Base-by-base conservation (phyloP, 2,888 invertebrate genomes). In the Tenthredo mesomela region DNA sequence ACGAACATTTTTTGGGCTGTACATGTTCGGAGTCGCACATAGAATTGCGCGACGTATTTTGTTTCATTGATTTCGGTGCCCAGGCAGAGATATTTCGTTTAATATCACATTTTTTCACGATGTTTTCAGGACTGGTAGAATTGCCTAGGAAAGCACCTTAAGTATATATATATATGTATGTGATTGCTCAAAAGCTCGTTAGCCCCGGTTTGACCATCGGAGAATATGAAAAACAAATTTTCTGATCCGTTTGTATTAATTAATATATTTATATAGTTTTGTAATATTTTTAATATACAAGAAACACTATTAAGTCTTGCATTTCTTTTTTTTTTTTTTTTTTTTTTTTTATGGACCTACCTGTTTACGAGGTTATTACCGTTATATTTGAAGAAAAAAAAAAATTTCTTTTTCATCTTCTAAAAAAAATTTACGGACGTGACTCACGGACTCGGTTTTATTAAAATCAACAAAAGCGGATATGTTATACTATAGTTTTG, bases 401-500 rank as follows among this genome's bases (percentile, higher is more conserved):
- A 43, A 43, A 2, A 43, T 12, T 21, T 25, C 3, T 61, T 61
- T 1, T 61, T 61, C 25, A 61, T 25, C 25, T 61, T 25, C 25
- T 9, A 61, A 33, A 33, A 25, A 25, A 25, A 61, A 61, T 61
- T 61, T 21, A 21, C 12, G 25, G 25, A 61, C 61, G 61, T 25
- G 61, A 25, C 21, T 61, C 61, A 61, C 25, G 0, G 4, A 25
- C 61, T 61, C 12, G 25, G 25, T 25, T 61, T 61, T 61, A 61
- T 25, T 61, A 25, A 61, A 61, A 61, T 25, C 25, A 25, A 61
- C 12, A 61, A 25, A 61, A 61, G 61, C 25, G 25, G 61, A 58
- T 7, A 25, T 61, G 61, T 85, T 65, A 50, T 85, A n/a, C n/a
- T n/a, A 77, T 43, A 37, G n/a, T 77, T 85, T n/a, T 70, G 9